Evolutionary conservation across 2,113 vertebrate genomes (phyloP), one percentile per base, ranked within the genome.

Genomic region (Triplophysa rosa): DNA sequence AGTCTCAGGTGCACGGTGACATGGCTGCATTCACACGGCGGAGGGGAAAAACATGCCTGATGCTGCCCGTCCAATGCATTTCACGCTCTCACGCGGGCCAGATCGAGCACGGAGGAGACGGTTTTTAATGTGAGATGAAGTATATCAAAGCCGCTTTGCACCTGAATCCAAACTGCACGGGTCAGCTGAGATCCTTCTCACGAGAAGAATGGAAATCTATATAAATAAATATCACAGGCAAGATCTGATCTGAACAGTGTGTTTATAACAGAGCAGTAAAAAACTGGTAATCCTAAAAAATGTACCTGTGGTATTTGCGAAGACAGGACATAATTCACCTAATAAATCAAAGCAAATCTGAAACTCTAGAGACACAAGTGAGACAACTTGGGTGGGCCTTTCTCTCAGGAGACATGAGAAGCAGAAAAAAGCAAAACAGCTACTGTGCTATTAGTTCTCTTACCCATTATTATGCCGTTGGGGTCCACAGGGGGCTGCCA

Each of bases 391-490:
- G 23, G 52, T 23, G 19, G 23, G 52, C 59, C 54, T 37, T 23
- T 7, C 11, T 45, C 11, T 45, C 42, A 37, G 6, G 33, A 37
- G 33, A 37, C 33, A 37, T 45, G 42, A 45, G 10, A 42, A 10
- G 40, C 1, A 42, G 40, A 42, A 42, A 42, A 42, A 42, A 1
- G 1, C 40, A 42, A 42, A 33, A 33, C 29, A 33, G 29, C 29
- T 33, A 33, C 33, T 37, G 33, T 8, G 33, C 33, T 45, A 64
- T 63, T 13, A n/a, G 52, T 26, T 47, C 8, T 62, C 89, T 97
- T 92, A 98, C 96, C 97, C 87, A 98, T 92, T 64, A 98, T 94
- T 45, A 98, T 87, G 37, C 97, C 96, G 0, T 98, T 98, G 83
- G 96, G 95, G 77, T 95, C 93, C 72, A 94, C 91, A 0, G 97